These are phyloP conservation scores for Agrilus biguttatus DNA, from an alignment of 2,888 invertebrate genomes.

Conservation along the genomic window DNA sequence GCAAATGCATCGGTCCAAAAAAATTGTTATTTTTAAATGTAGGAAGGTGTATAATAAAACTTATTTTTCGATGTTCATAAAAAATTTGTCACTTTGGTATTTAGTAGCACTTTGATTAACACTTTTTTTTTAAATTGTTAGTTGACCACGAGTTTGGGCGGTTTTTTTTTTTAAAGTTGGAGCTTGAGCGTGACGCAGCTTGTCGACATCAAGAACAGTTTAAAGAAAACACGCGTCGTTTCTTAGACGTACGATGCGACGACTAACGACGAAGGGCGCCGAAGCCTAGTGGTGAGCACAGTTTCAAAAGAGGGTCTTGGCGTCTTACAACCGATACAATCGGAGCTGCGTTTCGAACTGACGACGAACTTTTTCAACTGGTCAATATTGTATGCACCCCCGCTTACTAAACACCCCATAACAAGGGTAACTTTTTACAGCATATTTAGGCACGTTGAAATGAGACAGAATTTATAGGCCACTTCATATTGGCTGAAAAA, in stretches of 20 bases:
- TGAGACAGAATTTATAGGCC: constrained; percentile 17
- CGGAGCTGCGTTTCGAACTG: constrained; percentile 20
- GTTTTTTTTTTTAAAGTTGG: constrained; percentile 4
- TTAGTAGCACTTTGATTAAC: no score
- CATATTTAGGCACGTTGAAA: constrained; percentile 28
- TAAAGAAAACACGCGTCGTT: constrained; percentile 18
- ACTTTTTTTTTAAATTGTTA: constrained; percentile 1
- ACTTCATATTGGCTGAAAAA: constrained; percentile 14
- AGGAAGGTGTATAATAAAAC: no score
- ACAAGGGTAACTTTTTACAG: constrained; percentile 33
- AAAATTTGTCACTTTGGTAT: no score
- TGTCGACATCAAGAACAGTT: no score
- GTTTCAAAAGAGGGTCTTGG: no score
- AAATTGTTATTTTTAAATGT: no score
- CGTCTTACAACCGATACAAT: no score
- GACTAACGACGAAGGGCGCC: constrained; percentile 21
- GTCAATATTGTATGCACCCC: constrained; percentile 25
- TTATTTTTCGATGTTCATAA: no score
- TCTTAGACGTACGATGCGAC: constrained; percentile 29
- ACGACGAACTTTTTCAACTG: constrained; percentile 29
- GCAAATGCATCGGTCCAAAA: constrained; percentile 48
- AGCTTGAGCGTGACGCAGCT: no score
- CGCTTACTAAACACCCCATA: constrained; percentile 21
- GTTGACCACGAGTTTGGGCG: constrained; percentile 3
- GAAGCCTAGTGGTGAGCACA: no score